phyloP scores from a whole-genome alignment of 2,888 invertebrate genomes.

The Timema cristinae region DNA sequence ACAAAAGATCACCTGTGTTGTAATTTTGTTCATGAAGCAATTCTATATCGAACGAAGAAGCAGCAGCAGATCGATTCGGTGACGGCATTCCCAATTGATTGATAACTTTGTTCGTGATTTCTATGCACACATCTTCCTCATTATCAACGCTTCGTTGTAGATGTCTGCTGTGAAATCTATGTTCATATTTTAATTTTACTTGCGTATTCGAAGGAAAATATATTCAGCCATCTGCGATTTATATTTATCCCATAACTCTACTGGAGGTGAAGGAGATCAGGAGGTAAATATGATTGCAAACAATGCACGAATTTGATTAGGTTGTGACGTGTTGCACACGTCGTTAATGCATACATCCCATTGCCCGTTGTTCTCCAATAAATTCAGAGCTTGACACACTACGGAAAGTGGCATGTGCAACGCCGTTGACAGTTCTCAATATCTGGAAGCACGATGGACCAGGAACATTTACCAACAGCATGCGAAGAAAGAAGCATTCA shows the following conservation, averaged over 20 bases:
- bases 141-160: slow-evolving; percentile 23
- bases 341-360: slow-evolving; percentile 21
- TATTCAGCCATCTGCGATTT: not conserved
- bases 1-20: slow-evolving; percentile 33
- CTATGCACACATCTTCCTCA: slow-evolving; percentile 22
- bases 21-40: slow-evolving; percentile 35
- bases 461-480: slow-evolving; percentile 19
- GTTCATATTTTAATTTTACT: slow-evolving; percentile 31
- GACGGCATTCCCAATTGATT: slow-evolving; percentile 19
- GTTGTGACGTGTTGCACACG: slow-evolving; percentile 19
- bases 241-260: slow-evolving; percentile 32
- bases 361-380: slow-evolving; percentile 22
- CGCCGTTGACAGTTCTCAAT: slow-evolving; percentile 17
- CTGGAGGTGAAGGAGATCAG: slow-evolving; percentile 34
- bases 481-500: slow-evolving; percentile 17
- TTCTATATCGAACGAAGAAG: slow-evolving; percentile 30
- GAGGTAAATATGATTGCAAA: slow-evolving; percentile 33
- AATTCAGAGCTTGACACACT: slow-evolving; percentile 22
- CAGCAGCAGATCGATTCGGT: slow-evolving; percentile 22
- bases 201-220: too few relatives aligned
- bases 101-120: slow-evolving; percentile 17
- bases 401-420: slow-evolving; percentile 19
- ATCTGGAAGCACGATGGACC: slow-evolving; percentile 17
- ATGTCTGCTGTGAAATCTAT: slow-evolving; percentile 18
- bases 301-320: slow-evolving; percentile 25